Conservation (phyloP, 1,140 invertebrate species). For the Drosophila leontia region DNA sequence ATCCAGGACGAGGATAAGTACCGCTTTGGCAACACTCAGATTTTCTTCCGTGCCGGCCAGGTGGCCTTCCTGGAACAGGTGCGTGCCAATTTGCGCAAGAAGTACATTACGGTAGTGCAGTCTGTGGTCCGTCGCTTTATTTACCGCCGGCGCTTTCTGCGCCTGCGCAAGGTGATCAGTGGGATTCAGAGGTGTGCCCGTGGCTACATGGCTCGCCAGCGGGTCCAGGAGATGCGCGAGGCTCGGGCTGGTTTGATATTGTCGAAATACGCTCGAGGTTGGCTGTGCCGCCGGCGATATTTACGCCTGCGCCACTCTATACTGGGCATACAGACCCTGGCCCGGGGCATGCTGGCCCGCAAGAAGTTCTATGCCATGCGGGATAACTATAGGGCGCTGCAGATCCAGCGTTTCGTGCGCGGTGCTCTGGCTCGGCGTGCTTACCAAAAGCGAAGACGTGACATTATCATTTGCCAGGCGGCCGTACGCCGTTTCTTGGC, state of each 20-base stretch:
- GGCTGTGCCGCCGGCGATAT: conserved; percentile 90
- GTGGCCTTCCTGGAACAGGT: conserved; percentile 99
- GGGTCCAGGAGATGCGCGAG: conserved; percentile 89
- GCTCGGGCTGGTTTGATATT: conserved; percentile 92
- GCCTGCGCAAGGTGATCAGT: conserved; percentile 87
- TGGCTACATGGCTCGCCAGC: conserved; percentile 92
- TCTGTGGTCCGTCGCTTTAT: conserved; percentile 95
- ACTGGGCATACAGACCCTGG: conserved; percentile 90
- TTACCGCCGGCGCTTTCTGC: conserved; percentile 90
- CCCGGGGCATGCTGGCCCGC: conserved; percentile 92
- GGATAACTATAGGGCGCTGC: conserved; percentile 85
- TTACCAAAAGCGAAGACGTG: conserved; percentile 88
- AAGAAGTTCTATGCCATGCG: conserved; percentile 85
- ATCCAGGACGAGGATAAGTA: conserved; percentile 96
- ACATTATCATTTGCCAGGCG: conserved; percentile 94
- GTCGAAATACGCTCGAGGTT: conserved; percentile 91
- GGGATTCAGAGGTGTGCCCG: conserved; percentile 91
- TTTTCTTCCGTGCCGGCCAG: conserved; percentile 99
- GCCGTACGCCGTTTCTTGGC: conserved; percentile 92
- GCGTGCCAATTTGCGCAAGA: conserved; percentile 92
- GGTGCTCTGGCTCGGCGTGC: conserved; percentile 91
- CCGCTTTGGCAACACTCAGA: conserved; percentile 98
- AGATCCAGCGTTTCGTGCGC: conserved; percentile 90
- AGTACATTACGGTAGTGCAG: conserved; percentile 96
- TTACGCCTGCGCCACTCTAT: conserved; percentile 87